Evolutionary conservation across 1,140 invertebrate genomes (phyloP).

Genomic region (Camponotus pennsylvanicus): DNA sequence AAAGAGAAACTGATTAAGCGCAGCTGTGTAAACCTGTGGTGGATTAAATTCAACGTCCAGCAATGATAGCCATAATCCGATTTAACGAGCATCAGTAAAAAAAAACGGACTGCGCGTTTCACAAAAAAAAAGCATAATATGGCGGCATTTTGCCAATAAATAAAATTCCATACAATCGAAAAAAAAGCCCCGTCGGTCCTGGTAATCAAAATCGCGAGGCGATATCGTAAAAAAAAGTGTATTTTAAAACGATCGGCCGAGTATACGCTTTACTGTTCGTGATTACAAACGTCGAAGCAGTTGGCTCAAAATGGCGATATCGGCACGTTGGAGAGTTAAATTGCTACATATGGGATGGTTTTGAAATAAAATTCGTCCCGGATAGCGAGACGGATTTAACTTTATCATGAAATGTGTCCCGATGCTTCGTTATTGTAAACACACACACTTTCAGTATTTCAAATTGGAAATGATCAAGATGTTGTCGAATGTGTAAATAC

Average conservation of each 20-base stretch:
- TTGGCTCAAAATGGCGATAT: slow-evolving; percentile 58
- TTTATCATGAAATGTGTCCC: slow-evolving; percentile 60
- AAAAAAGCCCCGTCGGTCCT: slow-evolving; percentile 1
- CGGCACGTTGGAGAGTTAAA: slow-evolving; percentile 36
- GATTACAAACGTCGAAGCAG: slow-evolving; percentile 72
- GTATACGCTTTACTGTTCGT: slow-evolving; percentile 52
- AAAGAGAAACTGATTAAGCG: slow-evolving; percentile 57
- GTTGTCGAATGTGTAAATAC: not conserved
- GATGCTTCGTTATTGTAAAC: slow-evolving; percentile 50
- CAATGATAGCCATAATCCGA: slow-evolving; percentile 65
- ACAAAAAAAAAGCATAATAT: slow-evolving; percentile 41
- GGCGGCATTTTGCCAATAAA: slow-evolving; percentile 43
- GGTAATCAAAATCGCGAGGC: slow-evolving; percentile 52
- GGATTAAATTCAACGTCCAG: slow-evolving; percentile 32
- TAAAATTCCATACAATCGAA: slow-evolving; percentile 37
- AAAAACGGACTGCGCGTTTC: slow-evolving; percentile 23
- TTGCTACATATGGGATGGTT: slow-evolving; percentile 67
- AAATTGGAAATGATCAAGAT: slow-evolving; percentile 66
- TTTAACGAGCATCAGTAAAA: slow-evolving; percentile 61
- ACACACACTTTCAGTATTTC: not conserved
- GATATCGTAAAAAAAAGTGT: slow-evolving; percentile 70
- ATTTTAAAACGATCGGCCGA: slow-evolving; percentile 61
- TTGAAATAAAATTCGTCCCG: slow-evolving; percentile 66
- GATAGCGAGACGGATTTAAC: slow-evolving; percentile 61
- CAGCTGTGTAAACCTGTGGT: slow-evolving; percentile 51